A percentile compares a stretch with the other conserved stretches of the same genome.
These are phyloP conservation scores for Pristionchus japonicus DNA, from an alignment of 2,888 invertebrate species.

Conservation along the genomic window DNA sequence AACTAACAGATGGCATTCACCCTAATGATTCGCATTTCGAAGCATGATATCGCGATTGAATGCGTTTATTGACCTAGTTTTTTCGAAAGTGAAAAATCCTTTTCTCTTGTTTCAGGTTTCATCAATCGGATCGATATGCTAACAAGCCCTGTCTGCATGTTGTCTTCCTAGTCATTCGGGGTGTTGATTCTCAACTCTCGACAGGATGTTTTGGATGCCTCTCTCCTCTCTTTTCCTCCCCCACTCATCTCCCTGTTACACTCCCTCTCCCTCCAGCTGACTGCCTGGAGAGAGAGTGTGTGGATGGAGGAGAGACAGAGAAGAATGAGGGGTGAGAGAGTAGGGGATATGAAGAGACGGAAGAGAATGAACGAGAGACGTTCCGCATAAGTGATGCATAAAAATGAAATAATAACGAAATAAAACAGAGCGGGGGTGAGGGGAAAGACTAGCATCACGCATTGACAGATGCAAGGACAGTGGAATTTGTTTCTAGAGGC, in stretches of 20 bases:
- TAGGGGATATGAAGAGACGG: neutral
- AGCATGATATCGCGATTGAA: no score
- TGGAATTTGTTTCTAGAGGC: neutral
- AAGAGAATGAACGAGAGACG: neutral
- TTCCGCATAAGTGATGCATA: neutral
- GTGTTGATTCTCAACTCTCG: conserved; percentile 26
- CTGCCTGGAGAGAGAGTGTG: neutral
- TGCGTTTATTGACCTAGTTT: no score
- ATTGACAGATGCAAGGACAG: neutral
- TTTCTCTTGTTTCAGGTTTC: no score
- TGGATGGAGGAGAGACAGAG: neutral
- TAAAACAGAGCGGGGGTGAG: neutral
- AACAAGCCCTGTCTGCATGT: neutral
- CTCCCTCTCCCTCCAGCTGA: conserved; percentile 19
- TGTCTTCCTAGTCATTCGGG: neutral
- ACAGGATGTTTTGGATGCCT: neutral
- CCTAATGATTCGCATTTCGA: no score
- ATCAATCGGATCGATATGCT: neutral
- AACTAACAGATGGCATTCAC: no score
- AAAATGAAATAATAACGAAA: neutral
- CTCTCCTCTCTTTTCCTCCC: neutral
- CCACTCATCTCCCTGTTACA: conserved; percentile 13
- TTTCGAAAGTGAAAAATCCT: no score
- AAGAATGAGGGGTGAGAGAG: neutral
- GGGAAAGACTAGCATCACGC: neutral